phyloP scores from a whole-genome alignment of 1,140 invertebrate genomes.

The Harpegnathos saltator region DNA sequence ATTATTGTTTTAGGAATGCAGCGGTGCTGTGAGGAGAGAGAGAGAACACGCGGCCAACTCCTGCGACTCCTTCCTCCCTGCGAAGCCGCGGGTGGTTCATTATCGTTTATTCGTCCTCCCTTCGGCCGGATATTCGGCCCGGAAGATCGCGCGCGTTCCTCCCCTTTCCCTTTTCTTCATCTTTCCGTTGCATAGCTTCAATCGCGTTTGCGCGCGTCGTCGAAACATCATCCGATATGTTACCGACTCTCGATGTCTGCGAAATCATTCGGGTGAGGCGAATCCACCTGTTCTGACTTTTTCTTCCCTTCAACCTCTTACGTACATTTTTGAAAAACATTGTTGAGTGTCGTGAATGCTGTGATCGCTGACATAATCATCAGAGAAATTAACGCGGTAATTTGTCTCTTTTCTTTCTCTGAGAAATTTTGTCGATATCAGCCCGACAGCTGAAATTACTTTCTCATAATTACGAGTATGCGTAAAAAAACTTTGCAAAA shows the following conservation, averaged over 20 bases:
- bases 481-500: conserved; percentile 14
- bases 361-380: no score
- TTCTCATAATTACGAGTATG: background rate
- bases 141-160: background rate
- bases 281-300: background rate
- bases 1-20: conserved; percentile 32
- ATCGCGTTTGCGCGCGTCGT: background rate
- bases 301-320: background rate
- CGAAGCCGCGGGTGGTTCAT: background rate
- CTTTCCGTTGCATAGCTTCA: no score
- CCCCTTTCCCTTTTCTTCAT: no score
- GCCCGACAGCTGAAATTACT: background rate
- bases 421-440: background rate
- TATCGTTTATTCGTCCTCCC: conserved; percentile 30
- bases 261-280: background rate
- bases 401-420: background rate
- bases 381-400: no score
- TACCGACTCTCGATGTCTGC: background rate
- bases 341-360: no score
- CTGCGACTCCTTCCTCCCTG: no score
- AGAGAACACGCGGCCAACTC: background rate
- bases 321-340: background rate
- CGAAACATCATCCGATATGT: background rate
- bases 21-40: background rate
- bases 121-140: conserved; percentile 9